These are phyloP conservation scores for Caradrina clavipalpis DNA, from an alignment of 2,888 invertebrate species.

Conservation along the genomic window DNA sequence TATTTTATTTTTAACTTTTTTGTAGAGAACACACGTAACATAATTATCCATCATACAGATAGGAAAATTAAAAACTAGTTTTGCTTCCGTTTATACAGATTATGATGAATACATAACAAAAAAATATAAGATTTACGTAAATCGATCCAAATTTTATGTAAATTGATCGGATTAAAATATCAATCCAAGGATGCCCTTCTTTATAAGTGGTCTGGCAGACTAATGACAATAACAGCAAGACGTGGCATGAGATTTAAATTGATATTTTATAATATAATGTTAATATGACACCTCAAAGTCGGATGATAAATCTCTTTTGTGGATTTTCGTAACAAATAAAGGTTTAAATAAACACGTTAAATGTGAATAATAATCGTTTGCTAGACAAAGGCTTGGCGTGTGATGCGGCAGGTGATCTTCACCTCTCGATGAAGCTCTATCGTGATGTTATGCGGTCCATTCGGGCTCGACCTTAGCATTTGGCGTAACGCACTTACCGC, in stretches of 20 bases:
- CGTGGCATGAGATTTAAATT: constrained; percentile 8
- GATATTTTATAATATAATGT: constrained; percentile 20
- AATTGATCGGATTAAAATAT: constrained; percentile 50
- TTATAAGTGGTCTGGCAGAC: constrained; percentile 27
- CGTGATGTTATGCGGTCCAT: constrained; percentile 79
- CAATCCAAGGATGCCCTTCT: constrained; percentile 58
- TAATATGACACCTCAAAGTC: constrained; percentile 36
- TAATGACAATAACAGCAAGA: constrained; percentile 29
- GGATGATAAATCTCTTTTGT: constrained; percentile 37
- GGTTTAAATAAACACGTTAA: constrained; percentile 11
- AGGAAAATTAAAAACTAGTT: constrained; percentile 38
- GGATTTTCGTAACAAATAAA: constrained; percentile 38
- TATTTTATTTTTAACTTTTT: background rate
- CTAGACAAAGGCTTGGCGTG: constrained; percentile 52
- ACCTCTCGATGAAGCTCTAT: constrained; percentile 67
- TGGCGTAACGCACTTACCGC: constrained; percentile 56
- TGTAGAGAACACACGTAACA: background rate
- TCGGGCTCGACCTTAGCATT: constrained; percentile 82
- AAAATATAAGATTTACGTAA: constrained; percentile 27
- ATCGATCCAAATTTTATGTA: constrained; percentile 46
- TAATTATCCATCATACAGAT: constrained; percentile 16
- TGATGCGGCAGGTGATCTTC: constrained; percentile 70
- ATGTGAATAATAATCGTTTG: constrained; percentile 38
- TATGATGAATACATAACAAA: constrained; percentile 15
- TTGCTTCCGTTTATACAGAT: constrained; percentile 39